Percentiles rank a stretch among this genome's conserved stretches.
These are phyloP conservation scores for Achroia grisella DNA, from an alignment of 1,140 invertebrate species.

Conservation along the genomic window DNA sequence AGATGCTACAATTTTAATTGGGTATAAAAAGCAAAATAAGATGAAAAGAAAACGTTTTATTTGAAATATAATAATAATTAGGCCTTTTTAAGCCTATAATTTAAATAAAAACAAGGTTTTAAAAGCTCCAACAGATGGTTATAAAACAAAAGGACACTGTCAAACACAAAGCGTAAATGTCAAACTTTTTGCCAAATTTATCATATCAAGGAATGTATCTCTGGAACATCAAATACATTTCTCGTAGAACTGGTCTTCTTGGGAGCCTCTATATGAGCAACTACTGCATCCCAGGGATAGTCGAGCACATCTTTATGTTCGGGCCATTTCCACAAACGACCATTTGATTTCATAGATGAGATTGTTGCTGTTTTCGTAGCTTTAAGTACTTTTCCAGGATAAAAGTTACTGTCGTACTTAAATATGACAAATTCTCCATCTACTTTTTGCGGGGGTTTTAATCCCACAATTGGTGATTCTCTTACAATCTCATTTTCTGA, in stretches of 20 bases:
- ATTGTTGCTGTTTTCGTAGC: conserved; percentile 16
- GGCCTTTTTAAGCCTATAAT: too few species aligned
- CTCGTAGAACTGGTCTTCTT: conserved; percentile 17
- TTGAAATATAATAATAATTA: conserved; percentile 11
- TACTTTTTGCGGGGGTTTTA: conserved; percentile 15
- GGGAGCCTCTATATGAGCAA: conserved; percentile 16
- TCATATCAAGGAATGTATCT: conserved; percentile 17
- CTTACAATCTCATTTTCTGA: conserved; percentile 16
- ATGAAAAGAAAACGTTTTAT: conserved; percentile 9
- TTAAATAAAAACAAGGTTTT: too few species aligned
- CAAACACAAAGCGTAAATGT: too few species aligned
- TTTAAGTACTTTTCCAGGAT: conserved; percentile 17
- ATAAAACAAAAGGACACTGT: too few species aligned
- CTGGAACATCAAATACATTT: conserved; percentile 16
- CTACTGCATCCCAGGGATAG: conserved; percentile 15
- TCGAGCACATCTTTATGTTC: conserved; percentile 16
- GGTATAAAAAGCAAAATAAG: conserved; percentile 15
- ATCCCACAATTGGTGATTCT: conserved; percentile 13
- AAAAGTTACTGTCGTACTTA: conserved; percentile 18
- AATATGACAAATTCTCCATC: conserved; percentile 18
- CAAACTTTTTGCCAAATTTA: conserved; percentile 1
- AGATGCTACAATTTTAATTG: conserved; percentile 12
- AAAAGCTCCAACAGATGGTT: too few species aligned
- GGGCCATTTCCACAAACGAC: conserved; percentile 19
- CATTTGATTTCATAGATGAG: conserved; percentile 16